A percentile compares a stretch with the other conserved stretches of the same genome.
Conservation (phyloP, 2,888 invertebrate genomes). For the Dendrolimus houi region DNA sequence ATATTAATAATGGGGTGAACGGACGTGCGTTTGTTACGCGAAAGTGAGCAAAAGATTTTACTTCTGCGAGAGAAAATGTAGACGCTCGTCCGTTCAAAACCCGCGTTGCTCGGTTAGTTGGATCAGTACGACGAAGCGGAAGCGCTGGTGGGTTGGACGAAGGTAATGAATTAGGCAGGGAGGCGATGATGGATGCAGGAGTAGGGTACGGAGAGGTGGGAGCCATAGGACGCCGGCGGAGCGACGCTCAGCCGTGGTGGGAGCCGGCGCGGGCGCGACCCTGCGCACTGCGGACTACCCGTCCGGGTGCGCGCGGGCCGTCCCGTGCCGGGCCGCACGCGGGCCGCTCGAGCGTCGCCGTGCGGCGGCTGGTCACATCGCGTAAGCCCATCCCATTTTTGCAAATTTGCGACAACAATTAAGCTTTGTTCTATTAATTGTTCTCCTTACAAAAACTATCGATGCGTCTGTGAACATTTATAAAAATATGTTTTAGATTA, state of each 20-base stretch:
- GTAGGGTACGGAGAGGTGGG: slow-evolving; percentile 13
- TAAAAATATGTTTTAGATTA: slow-evolving; percentile 52
- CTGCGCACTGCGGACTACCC: slow-evolving; percentile 34
- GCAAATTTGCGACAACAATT: slow-evolving; percentile 74
- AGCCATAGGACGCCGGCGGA: slow-evolving; percentile 42
- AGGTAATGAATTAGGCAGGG: slow-evolving; percentile 19
- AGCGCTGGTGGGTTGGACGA: slow-evolving; percentile 41
- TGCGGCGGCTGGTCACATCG: slow-evolving; percentile 83
- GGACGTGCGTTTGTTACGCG: slow-evolving; percentile 51
- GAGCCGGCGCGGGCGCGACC: slow-evolving; percentile 63
- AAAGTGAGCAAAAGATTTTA: slow-evolving; percentile 4
- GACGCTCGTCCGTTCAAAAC: slow-evolving; percentile 67
- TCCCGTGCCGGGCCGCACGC: slow-evolving; percentile 67
- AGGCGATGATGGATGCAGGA: slow-evolving; percentile 16
- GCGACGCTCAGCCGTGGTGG: slow-evolving; percentile 58
- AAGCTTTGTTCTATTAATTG: slow-evolving; percentile 65
- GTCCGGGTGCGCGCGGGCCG: slow-evolving; percentile 45
- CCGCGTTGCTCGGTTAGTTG: slow-evolving; percentile 63
- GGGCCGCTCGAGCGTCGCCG: slow-evolving; percentile 45
- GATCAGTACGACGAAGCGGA: slow-evolving; percentile 65
- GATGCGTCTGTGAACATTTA: slow-evolving; percentile 73
- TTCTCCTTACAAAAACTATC: slow-evolving; percentile 51
- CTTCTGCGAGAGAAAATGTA: slow-evolving; percentile 16
- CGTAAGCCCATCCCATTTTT: slow-evolving; percentile 83
- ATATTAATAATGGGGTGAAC: slow-evolving; percentile 52